Percentiles rank a stretch among this genome's conserved stretches.
phyloP scores from a whole-genome alignment of 2,797 vertebrate species.

The Pempheris klunzingeri region DNA sequence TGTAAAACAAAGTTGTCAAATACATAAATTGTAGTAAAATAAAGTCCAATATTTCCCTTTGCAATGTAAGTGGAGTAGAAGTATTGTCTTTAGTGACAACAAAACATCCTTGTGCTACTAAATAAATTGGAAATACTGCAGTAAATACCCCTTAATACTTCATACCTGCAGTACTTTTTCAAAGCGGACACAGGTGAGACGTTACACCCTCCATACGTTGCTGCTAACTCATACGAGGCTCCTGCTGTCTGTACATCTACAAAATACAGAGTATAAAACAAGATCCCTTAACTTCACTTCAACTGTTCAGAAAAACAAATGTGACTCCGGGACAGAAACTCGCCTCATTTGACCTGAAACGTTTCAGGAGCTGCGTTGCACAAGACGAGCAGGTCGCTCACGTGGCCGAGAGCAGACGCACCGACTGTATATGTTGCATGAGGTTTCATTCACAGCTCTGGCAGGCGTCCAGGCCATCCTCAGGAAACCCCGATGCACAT shows the following conservation, averaged over 20 bases:
- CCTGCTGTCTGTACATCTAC: neutral
- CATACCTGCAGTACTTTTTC: neutral
- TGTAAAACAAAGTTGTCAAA: too few relatives aligned
- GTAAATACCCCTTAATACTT: too few relatives aligned
- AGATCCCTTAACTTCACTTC: neutral
- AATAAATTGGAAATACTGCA: too few relatives aligned
- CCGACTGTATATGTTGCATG: slow-evolving; percentile 28
- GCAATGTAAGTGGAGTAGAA: too few relatives aligned
- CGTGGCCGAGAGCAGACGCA: slow-evolving; percentile 6
- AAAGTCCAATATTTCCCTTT: too few relatives aligned
- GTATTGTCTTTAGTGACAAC: too few relatives aligned
- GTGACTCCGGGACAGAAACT: neutral
- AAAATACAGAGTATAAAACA: neutral
- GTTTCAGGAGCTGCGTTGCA: neutral
- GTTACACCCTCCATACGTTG: neutral
- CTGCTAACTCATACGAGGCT: slow-evolving; percentile 4
- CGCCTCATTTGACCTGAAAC: slow-evolving; percentile 1
- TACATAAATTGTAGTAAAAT: too few relatives aligned
- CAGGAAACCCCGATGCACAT: slow-evolving; percentile 51
- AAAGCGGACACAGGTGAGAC: neutral
- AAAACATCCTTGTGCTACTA: too few relatives aligned
- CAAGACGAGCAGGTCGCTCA: neutral
- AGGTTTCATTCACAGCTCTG: slow-evolving; percentile 36
- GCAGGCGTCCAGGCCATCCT: slow-evolving; percentile 56
- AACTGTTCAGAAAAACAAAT: neutral